phyloP scores from a whole-genome alignment of 2,113 vertebrate species.

The Ariopsis seemanni region DNA sequence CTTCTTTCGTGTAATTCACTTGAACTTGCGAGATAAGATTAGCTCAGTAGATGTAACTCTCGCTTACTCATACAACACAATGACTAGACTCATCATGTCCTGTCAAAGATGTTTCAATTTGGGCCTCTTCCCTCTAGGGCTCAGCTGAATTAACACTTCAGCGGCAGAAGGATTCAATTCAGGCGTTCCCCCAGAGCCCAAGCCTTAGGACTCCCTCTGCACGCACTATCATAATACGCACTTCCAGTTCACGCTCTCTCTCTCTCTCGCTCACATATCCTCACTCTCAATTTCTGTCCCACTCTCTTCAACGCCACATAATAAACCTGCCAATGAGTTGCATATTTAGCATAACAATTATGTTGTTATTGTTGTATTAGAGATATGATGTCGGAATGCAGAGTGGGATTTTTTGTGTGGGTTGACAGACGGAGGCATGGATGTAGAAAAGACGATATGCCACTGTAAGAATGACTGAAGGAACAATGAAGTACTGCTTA shows the following conservation, averaged over 20 bases:
- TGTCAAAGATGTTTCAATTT: conserved; percentile 75
- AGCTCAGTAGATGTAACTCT: not conserved
- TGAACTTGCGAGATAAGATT: not conserved
- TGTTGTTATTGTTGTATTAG: conserved; percentile 34
- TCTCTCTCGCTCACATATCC: not conserved
- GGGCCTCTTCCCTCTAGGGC: conserved; percentile 57
- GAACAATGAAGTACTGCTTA: not conserved
- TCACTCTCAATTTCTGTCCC: conserved; percentile 11
- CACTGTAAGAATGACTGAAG: conserved; percentile 10
- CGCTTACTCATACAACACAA: conserved; percentile 52
- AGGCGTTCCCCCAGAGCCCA: conserved; percentile 46
- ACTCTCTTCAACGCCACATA: not conserved
- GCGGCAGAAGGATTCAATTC: conserved; percentile 55
- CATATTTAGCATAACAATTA: conserved; percentile 44
- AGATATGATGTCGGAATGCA: conserved; percentile 11
- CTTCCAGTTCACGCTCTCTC: not conserved
- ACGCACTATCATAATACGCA: conserved; percentile 3
- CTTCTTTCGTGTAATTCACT: not conserved
- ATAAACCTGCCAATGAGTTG: conserved; percentile 19
- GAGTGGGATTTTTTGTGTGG: conserved; percentile 9
- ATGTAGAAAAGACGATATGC: not conserved
- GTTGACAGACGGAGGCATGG: conserved; percentile 5
- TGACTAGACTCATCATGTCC: conserved; percentile 51
- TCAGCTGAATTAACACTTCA: conserved; percentile 73
- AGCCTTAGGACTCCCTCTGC: not conserved